These are phyloP conservation scores for Leiothrix lutea DNA, from an alignment of 2,113 vertebrate species.

Conservation along the genomic window DNA sequence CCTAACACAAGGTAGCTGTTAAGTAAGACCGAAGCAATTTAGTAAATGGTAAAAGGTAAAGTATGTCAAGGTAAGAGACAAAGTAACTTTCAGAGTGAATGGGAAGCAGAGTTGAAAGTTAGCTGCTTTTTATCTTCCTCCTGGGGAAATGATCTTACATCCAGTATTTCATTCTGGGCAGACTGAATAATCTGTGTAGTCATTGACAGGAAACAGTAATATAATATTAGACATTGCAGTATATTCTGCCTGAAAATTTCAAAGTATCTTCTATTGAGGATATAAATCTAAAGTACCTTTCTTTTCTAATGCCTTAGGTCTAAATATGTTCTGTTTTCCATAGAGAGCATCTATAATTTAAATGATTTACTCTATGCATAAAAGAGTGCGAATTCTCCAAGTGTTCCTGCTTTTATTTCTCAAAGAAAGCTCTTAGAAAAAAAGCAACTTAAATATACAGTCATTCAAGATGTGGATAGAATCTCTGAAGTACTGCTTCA, in stretches of 20 bases:
- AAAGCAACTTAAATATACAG: neutral
- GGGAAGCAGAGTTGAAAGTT: neutral
- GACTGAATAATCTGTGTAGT: neutral
- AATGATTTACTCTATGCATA: conserved; percentile 30
- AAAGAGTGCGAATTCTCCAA: conserved; percentile 11
- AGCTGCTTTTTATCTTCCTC: neutral
- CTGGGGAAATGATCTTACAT: neutral
- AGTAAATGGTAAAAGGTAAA: neutral
- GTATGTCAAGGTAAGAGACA: neutral
- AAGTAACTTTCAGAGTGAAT: neutral
- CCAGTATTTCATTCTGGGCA: neutral
- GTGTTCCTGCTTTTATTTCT: conserved; percentile 49
- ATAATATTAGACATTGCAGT: neutral
- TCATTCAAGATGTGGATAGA: neutral
- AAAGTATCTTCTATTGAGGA: conserved; percentile 8
- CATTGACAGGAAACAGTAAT: neutral
- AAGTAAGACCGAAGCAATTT: neutral
- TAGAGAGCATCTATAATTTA: conserved; percentile 36
- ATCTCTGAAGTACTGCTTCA: conserved; percentile 28
- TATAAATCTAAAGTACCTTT: conserved; percentile 43
- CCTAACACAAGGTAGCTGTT: neutral
- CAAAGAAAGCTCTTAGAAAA: conserved; percentile 22
- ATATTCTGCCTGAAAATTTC: conserved; percentile 25
- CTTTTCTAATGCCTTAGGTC: conserved; percentile 17
- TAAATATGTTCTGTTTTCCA: neutral